Percentiles rank a stretch among this genome's conserved stretches.
These are phyloP conservation scores for Dendrolimus kikuchii DNA, from an alignment of 1,140 invertebrate genomes.

Conservation along the genomic window DNA sequence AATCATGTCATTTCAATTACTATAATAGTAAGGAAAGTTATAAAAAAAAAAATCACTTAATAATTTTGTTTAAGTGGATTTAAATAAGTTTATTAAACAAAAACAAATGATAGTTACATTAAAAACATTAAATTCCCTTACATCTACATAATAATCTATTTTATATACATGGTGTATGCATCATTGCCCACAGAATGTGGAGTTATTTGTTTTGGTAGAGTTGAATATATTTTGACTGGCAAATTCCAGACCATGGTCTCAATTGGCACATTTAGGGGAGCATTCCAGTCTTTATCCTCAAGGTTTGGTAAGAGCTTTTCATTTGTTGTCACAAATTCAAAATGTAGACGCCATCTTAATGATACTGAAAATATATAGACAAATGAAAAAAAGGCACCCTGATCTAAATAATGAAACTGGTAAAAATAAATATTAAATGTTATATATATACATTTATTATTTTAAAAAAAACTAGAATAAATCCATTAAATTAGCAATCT, in stretches of 20 bases:
- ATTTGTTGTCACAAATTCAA: slow-evolving; percentile 94
- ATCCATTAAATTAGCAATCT: too few species aligned
- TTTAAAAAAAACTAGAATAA: too few species aligned
- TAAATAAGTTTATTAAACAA: too few species aligned
- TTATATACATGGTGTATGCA: slow-evolving; percentile 61
- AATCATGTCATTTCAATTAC: too few species aligned
- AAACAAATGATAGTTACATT: too few species aligned
- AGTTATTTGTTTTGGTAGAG: slow-evolving; percentile 85
- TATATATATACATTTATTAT: too few species aligned
- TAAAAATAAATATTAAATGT: too few species aligned
- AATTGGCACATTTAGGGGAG: slow-evolving; percentile 88
- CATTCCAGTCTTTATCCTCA: slow-evolving; percentile 81
- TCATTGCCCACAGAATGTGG: slow-evolving; percentile 69
- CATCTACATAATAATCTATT: slow-evolving; percentile 26
- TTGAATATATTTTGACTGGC: slow-evolving; percentile 93
- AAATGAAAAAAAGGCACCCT: too few species aligned
- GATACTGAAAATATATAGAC: slow-evolving; percentile 75
- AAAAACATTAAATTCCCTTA: neutral
- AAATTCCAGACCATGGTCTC: slow-evolving; percentile 99
- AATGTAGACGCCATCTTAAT: slow-evolving; percentile 94
- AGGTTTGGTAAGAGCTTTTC: slow-evolving; percentile 60
- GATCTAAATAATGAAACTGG: too few species aligned
- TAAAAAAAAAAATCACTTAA: too few species aligned
- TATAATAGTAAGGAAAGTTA: too few species aligned
- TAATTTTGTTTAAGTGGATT: too few species aligned